Percentiles rank a stretch among this genome's conserved stretches.
phyloP scores from a whole-genome alignment of 2,113 vertebrate species.

The Dunckerocampus dactyliophorus region DNA sequence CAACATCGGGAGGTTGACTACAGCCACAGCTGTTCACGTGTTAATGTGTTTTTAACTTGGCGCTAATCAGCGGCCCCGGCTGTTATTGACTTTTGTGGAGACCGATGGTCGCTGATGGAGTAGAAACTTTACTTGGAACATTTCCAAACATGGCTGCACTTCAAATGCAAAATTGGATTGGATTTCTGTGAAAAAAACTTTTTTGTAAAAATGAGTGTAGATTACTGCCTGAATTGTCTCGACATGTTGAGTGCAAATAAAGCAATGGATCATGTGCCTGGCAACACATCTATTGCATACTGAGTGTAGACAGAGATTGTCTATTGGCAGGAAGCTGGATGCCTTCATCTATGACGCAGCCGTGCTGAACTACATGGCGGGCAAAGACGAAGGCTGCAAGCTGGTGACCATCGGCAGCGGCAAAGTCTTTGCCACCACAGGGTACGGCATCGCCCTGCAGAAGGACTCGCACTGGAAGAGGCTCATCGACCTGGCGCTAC shows the following conservation, averaged over 20 bases:
- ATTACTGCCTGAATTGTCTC: no score
- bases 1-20: no score
- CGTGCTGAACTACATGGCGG: conserved; percentile 97
- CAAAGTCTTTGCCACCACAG: conserved; percentile 96
- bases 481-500: conserved; percentile 88
- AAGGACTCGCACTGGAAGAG: conserved; percentile 94
- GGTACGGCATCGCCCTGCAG: conserved; percentile 94
- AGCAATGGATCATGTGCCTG: not conserved
- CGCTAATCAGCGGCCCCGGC: no score
- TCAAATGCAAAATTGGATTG: no score
- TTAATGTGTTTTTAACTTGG: no score
- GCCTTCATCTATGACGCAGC: conserved; percentile 97
- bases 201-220: no score
- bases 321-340: conserved; percentile 83
- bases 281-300: not conserved
- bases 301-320: not conserved
- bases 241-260: no score
- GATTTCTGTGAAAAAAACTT: not conserved
- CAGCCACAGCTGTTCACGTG: no score
- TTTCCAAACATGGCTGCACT: no score
- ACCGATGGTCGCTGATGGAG: no score
- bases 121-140: no score
- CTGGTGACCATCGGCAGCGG: conserved; percentile 96
- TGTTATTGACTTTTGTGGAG: no score
- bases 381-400: conserved; percentile 97